Evolutionary conservation across 2,113 vertebrate genomes (phyloP).

Genomic region (Oryzias melastigma): DNA sequence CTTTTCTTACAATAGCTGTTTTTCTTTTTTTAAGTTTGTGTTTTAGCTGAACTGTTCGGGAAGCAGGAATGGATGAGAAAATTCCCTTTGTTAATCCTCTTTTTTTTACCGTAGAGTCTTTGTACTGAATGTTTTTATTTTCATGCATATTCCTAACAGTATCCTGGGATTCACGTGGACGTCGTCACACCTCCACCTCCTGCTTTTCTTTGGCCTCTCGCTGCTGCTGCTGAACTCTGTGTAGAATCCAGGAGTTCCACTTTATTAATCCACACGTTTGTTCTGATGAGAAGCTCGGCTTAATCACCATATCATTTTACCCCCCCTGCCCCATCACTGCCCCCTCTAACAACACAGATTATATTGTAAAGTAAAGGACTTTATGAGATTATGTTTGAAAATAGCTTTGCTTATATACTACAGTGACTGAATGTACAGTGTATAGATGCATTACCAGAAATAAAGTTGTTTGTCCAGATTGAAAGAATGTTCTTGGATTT

Average conservation of each 20-base stretch:
- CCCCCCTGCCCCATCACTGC: conserved; percentile 19
- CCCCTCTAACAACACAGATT: conserved; percentile 76
- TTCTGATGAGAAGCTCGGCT: conserved; percentile 84
- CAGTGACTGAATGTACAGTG: conserved; percentile 98
- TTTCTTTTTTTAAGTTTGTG: conserved; percentile 78
- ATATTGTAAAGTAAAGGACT: conserved; percentile 93
- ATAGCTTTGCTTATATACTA: conserved; percentile 94
- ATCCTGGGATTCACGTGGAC: conserved; percentile 50
- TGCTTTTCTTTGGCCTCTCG: conserved; percentile 82
- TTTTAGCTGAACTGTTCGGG: conserved; percentile 79
- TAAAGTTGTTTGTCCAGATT: conserved; percentile 93
- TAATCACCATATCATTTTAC: conserved; percentile 74
- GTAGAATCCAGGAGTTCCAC: conserved; percentile 89
- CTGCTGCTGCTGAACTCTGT: conserved; percentile 91
- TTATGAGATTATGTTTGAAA: conserved; percentile 92
- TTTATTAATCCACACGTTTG: conserved; percentile 93
- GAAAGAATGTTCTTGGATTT: conserved; percentile 17
- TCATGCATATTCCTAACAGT: conserved; percentile 68
- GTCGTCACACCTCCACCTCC: conserved; percentile 64
- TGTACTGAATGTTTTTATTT: conserved; percentile 70
- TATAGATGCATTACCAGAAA: conserved; percentile 96
- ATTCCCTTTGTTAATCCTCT: conserved; percentile 66
- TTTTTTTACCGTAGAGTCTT: conserved; percentile 82
- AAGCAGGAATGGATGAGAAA: conserved; percentile 70
- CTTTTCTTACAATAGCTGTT: conserved; percentile 85